phyloP scores from a whole-genome alignment of 2,113 vertebrate genomes.

The Pseudorectes ferrugineus region DNA sequence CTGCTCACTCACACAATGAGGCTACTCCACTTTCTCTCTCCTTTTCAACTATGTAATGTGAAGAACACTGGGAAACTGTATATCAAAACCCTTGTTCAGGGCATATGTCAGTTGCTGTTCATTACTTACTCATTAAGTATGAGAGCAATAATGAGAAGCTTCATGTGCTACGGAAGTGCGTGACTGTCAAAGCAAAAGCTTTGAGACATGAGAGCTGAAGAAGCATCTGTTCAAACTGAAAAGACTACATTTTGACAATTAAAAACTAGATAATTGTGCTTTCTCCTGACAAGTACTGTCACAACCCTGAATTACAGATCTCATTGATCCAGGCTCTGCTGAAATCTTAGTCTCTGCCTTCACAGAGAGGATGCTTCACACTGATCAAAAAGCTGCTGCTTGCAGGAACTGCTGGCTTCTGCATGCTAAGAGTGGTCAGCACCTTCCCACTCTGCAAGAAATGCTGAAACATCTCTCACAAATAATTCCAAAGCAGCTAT shows the following conservation, averaged over 20 bases:
- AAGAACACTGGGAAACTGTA: background rate
- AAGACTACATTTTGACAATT: background rate
- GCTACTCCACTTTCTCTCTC: background rate
- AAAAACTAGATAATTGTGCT: background rate
- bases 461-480: background rate
- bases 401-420: background rate
- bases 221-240: background rate
- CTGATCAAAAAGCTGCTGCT: background rate
- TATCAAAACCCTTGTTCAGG: background rate
- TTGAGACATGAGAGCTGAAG: background rate
- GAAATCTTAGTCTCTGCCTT: background rate
- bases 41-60: background rate
- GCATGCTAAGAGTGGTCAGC: background rate
- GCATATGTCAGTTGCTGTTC: background rate
- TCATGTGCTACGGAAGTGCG: accelerated
- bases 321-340: background rate
- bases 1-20: background rate
- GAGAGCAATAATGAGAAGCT: background rate
- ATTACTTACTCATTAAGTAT: background rate
- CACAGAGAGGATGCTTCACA: background rate
- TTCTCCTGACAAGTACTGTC: background rate
- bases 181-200: background rate
- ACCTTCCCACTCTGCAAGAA: background rate
- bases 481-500: background rate
- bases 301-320: background rate